phyloP scores from a whole-genome alignment of 2,888 invertebrate genomes.

The Elmis aenea region DNA sequence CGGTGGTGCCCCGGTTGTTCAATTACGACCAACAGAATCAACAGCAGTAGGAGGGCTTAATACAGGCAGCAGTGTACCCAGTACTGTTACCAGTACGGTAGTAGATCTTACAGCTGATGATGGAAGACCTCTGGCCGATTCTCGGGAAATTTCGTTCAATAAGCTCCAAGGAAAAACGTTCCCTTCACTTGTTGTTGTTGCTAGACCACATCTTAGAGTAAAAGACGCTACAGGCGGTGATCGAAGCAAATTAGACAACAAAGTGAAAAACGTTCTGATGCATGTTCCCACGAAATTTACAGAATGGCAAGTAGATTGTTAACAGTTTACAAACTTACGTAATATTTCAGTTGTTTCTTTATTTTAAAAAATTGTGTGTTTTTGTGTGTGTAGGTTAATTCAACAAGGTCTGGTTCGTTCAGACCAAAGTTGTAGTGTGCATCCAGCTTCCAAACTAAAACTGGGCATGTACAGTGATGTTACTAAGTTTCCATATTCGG shows the following conservation, averaged over 20 bases:
- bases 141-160: constrained; percentile 70
- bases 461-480: constrained; percentile 83
- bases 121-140: constrained; percentile 59
- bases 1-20: constrained; percentile 9
- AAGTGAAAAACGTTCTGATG: constrained; percentile 78
- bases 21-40: constrained; percentile 63
- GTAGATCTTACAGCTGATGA: constrained; percentile 63
- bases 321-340: neutral
- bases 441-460: constrained; percentile 66
- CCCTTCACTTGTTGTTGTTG: constrained; percentile 79
- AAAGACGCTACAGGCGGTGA: constrained; percentile 58
- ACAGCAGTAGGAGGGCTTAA: constrained; percentile 69
- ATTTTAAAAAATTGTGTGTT: neutral
- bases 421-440: constrained; percentile 71
- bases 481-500: constrained; percentile 78
- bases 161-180: constrained; percentile 79
- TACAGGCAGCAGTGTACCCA: constrained; percentile 46
- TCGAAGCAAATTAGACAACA: constrained; percentile 63
- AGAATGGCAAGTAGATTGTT: constrained; percentile 72
- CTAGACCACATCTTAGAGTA: constrained; percentile 70
- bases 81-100: constrained; percentile 44
- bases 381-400: constrained; percentile 53
- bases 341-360: neutral
- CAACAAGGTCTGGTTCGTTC: constrained; percentile 77
- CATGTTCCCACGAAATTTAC: constrained; percentile 79